phyloP scores from a whole-genome alignment of 2,113 vertebrate species.

The Spilogale gracilis region DNA sequence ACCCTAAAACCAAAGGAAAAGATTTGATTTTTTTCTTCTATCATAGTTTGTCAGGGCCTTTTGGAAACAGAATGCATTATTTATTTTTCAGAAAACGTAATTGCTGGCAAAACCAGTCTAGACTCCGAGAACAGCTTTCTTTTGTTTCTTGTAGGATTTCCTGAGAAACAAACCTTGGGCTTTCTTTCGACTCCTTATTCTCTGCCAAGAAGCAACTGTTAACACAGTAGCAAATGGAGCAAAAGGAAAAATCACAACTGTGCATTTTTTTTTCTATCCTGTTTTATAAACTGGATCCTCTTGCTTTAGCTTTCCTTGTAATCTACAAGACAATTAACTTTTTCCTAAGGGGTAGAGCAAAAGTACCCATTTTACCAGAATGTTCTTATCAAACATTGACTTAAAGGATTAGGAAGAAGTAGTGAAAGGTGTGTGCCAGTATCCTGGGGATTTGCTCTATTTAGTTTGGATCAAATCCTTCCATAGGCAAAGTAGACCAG shows the following conservation, averaged over 20 bases:
- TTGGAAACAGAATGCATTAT: conserved; percentile 78
- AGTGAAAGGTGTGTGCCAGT: conserved; percentile 27
- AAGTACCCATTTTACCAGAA: conserved; percentile 47
- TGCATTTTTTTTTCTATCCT: conserved; percentile 21
- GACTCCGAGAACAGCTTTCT: conserved; percentile 73
- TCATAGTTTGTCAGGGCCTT: conserved; percentile 70
- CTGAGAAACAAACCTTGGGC: conserved; percentile 69
- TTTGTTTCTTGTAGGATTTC: conserved; percentile 71
- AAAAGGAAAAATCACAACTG: conserved; percentile 55
- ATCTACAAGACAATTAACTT: conserved; percentile 44
- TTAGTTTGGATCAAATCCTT: conserved; percentile 59
- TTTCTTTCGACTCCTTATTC: conserved; percentile 23
- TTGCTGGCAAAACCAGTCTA: conserved; percentile 69
- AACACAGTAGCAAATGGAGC: background rate
- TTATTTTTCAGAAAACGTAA: conserved; percentile 81
- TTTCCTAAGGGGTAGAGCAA: conserved; percentile 38
- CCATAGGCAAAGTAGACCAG: conserved; percentile 13
- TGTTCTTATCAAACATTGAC: conserved; percentile 54
- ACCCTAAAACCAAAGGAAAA: conserved; percentile 80
- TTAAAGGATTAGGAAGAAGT: conserved; percentile 65
- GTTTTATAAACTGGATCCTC: conserved; percentile 51
- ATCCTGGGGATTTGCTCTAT: conserved; percentile 52
- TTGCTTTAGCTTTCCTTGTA: conserved; percentile 1
- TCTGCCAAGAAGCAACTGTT: conserved; percentile 68
- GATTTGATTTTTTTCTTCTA: conserved; percentile 55